A percentile compares a stretch with the other conserved stretches of the same genome.
phyloP scores from a whole-genome alignment of 2,888 invertebrate genomes.

The Aethes cnicana region DNA sequence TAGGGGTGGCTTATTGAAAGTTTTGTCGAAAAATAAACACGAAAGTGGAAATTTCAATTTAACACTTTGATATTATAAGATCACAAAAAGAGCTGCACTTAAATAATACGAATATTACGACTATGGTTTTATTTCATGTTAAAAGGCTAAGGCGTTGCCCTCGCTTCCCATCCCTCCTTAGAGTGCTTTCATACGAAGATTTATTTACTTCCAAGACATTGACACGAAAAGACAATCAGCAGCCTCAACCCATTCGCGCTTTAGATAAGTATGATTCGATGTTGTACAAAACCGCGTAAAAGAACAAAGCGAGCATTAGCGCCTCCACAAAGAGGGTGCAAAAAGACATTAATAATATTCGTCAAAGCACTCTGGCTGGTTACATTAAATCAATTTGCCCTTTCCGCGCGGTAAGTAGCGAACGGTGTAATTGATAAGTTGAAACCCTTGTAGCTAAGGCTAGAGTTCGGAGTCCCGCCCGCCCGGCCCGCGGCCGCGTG shows the following conservation, averaged over 20 bases:
- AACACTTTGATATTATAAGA: no score
- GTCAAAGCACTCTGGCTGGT: constrained; percentile 80
- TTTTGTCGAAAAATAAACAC: no score
- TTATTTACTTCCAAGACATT: constrained; percentile 19
- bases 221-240: constrained; percentile 30
- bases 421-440: constrained; percentile 83
- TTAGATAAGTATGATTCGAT: constrained; percentile 77
- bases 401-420: constrained; percentile 82
- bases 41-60: no score
- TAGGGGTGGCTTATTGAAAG: constrained; percentile 1
- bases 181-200: constrained; percentile 14
- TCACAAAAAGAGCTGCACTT: no score
- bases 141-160: constrained; percentile 12
- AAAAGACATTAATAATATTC: constrained; percentile 83
- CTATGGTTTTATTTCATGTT: no score
- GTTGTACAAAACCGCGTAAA: constrained; percentile 72
- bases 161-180: constrained; percentile 7
- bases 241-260: constrained; percentile 43
- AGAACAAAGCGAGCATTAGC: constrained; percentile 78
- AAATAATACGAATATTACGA: no score
- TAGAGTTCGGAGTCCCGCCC: constrained; percentile 69
- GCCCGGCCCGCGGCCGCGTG: constrained; percentile 29
- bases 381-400: constrained; percentile 83
- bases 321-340: constrained; percentile 70
- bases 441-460: constrained; percentile 80